Conservation (phyloP, 2,888 invertebrate genomes). For the Pristionchus arcanus region DNA sequence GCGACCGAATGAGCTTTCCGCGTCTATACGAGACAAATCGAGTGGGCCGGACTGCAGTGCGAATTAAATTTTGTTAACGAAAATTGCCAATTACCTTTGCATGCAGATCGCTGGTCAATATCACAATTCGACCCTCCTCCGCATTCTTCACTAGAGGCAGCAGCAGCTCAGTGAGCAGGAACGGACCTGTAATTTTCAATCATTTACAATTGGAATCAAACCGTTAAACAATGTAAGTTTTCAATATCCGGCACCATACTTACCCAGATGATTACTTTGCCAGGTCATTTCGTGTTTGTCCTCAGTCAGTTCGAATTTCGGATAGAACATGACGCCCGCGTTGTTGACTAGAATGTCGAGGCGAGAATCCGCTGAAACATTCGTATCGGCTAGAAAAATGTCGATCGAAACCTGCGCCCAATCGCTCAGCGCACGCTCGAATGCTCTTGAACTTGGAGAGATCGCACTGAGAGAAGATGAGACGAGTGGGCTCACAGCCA, state of each 20-base stretch:
- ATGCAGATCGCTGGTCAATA: conserved; percentile 84
- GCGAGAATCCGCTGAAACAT: conserved; percentile 62
- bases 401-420: too few species aligned
- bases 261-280: conserved; percentile 91
- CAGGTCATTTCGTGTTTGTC: conserved; percentile 93
- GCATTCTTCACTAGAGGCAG: conserved; percentile 86
- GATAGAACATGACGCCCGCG: conserved; percentile 94
- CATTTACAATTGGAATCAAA: conserved; percentile 86
- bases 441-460: conserved; percentile 72
- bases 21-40: conserved; percentile 67
- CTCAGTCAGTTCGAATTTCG: conserved; percentile 84
- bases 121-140: conserved; percentile 86
- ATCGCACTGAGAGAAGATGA: conserved; percentile 75
- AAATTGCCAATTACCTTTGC: too few species aligned
- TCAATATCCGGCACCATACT: too few species aligned
- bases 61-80: too few species aligned
- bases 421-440: conserved; percentile 65
- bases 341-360: conserved; percentile 80
- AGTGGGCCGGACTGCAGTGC: conserved; percentile 62
- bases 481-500: conserved; percentile 77
- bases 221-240: too few species aligned
- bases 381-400: too few species aligned
- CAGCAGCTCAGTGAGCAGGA: conserved; percentile 86
- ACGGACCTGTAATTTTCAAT: conserved; percentile 78
- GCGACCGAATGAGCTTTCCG: conserved; percentile 69